Base-by-base conservation (phyloP, 2,113 vertebrate genomes). In the Aptenodytes patagonicus region DNA sequence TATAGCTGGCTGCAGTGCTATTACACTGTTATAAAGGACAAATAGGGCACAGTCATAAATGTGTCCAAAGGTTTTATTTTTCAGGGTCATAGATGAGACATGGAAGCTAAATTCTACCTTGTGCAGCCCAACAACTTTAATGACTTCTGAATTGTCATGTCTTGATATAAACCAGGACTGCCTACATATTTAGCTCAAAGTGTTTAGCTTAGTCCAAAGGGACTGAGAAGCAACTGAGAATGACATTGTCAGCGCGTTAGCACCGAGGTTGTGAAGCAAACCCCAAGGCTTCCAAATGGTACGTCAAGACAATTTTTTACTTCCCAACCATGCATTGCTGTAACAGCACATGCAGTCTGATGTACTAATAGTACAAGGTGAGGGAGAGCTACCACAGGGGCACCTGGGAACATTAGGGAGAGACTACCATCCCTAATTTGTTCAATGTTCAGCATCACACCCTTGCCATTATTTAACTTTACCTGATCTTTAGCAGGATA, bases 391-490 rank as follows among this genome's bases (percentile, higher is more conserved):
- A 20, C 65, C 36, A 77, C 58, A 38, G 72, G 93, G 58, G 47
- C 84, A 87, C 40, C 70, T 83, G 94, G 72, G 71, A 93, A 85
- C 3, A 10, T 38, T 21, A 31, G 62, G 38, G n/a, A 77, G 60
- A 62, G 58, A 77, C 60, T 88, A 91, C 94, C 75, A 83, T 65
- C 42, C 49, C 62, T 86, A 88, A 93, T 93, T 80, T 93, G 91
- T 93, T 83, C 89, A 70, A 7, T 46, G 75, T 83, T 90, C 44
- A 88, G 71, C 75, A 96, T 96, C 94, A 97, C 96, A 87, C 84
- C 93, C 94, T 94, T 85, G 75, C 95, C 69, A 79, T 91, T 96
- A 92, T 97, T 95, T 93, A 95, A 95, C 87, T 92, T 95, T 75
- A 85, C 91, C 89, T 91, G 94, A 96, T 95, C 95, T 91, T 58